A percentile compares a stretch with the other conserved stretches of the same genome.
These are phyloP conservation scores for Sus scrofa DNA, from an alignment of 2,113 vertebrate genomes.

Conservation along the genomic window T2T-Sscrofa CM000812.6:156082001-156082500, in stretches of 20 bases:
- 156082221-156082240: not conserved
- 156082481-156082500: not conserved
- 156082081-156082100: conserved; percentile 8
- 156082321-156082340: not conserved
- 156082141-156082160: not conserved
- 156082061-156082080: not conserved
- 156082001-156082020: not conserved
- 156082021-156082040: not conserved
- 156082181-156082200: not conserved
- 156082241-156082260: not conserved
- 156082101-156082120: not conserved
- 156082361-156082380: conserved; percentile 5
- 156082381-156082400: conserved; percentile 27
- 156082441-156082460: not conserved
- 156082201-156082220: not conserved
- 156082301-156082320: conserved; percentile 32
- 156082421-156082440: not conserved
- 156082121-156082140: not conserved
- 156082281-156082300: not conserved
- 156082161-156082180: not conserved
- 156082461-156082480: conserved; percentile 29
- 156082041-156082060: not conserved
- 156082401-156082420: not conserved
- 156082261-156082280: not conserved
- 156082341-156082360: not conserved